Base-by-base conservation (phyloP, 2,888 invertebrate genomes). In the Hyles lineata region DNA sequence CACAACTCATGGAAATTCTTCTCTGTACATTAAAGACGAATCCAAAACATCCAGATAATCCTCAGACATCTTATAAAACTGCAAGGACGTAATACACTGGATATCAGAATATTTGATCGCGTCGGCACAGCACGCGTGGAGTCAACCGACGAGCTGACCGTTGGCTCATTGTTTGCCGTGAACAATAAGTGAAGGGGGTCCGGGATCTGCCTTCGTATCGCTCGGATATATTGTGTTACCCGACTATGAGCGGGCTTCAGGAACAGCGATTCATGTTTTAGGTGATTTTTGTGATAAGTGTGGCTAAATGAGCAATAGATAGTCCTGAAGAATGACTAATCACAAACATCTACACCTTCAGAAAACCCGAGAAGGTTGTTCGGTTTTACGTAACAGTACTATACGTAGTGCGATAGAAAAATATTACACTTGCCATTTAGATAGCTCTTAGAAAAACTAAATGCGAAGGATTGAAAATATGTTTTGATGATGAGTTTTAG, bases 121-220 rank as follows among this genome's bases (percentile, higher is more conserved):
- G 23, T n/a, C 55, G 67, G 50, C 17, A 63, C 35, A 35, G 55
- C 11, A 21, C 35, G 32, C 58, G n/a, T 29, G 11, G 52, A 72
- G 55, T 72, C 62, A 32, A 70, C 25, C n/a, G 21, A 21, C 52
- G 25, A 17, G 75, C 79, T 81, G 82, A 79, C 79, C 80, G 79
- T 74, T 76, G 80, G 78, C 72, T 82, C 87, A 88, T 90, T 90
- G 90, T 90, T 85, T 84, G 83, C 70, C 76, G 73, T 77, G 84
- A 86, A 90, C 90, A 90, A 90, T 88, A 86, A 85, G 82, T 82
- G 80, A 79, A 79, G 74, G 85, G 43, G 85, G 84, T 80, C 77
- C 80, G 85, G 90, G 86, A 90, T 90, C 89, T 89, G 88, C 87
- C 85, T 89, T 86, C 83, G 86, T 84, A 89, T 86, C 83, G 83